Evolutionary conservation across 2,888 invertebrate species (phyloP).

Genomic region (Cinara cedri): DNA sequence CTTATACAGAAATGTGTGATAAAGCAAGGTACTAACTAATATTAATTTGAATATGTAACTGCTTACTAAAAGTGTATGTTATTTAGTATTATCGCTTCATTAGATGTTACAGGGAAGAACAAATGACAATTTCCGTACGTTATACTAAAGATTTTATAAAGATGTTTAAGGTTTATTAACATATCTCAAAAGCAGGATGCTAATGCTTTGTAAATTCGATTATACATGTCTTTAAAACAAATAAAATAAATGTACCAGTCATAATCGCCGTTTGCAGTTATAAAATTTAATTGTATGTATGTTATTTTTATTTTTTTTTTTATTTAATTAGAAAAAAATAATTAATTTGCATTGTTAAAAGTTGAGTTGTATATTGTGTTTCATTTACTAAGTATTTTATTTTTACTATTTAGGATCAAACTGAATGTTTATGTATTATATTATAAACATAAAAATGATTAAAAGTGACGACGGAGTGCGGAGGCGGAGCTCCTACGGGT

Average conservation of each 20-base stretch:
- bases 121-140: slow-evolving; percentile 2
- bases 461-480: no score
- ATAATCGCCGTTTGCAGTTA: no score
- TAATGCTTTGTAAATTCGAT: neutral
- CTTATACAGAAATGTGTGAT: no score
- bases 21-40: no score
- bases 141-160: neutral
- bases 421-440: no score
- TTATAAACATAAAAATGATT: no score
- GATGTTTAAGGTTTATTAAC: neutral
- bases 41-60: no score
- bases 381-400: neutral
- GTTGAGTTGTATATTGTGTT: neutral
- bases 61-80: no score
- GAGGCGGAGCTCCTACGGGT: no score
- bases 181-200: neutral
- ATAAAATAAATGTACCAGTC: neutral
- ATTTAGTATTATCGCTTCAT: neutral
- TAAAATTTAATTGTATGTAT: no score
- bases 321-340: no score
- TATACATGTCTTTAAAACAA: neutral
- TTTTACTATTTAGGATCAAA: neutral
- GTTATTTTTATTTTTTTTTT: no score
- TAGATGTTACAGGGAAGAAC: neutral
- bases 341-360: neutral